Evolutionary conservation across 2,113 vertebrate genomes (phyloP).

Genomic region (Seriola quinqueradiata): DNA sequence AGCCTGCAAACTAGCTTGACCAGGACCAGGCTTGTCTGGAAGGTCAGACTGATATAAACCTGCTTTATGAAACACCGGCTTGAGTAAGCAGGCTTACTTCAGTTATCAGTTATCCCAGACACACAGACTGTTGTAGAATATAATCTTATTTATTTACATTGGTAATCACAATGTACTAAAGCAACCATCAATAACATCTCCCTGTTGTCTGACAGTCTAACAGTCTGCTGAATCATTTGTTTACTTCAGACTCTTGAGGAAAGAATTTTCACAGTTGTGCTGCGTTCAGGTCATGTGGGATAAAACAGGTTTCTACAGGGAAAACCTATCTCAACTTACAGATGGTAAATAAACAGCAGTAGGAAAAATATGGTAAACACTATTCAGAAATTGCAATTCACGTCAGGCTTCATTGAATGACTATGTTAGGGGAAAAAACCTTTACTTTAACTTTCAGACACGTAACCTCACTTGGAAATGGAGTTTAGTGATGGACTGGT

Average conservation of each 20-base stretch:
- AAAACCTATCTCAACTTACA: neutral
- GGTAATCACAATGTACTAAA: neutral
- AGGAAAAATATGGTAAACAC: neutral
- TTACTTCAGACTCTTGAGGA: slow-evolving; percentile 39
- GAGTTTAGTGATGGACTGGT: no score
- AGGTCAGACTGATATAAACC: neutral
- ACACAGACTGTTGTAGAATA: neutral
- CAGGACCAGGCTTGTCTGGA: neutral
- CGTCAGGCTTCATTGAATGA: neutral
- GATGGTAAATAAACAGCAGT: neutral
- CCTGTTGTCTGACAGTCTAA: slow-evolving; percentile 16
- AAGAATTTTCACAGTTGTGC: slow-evolving; percentile 35
- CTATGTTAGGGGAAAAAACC: neutral
- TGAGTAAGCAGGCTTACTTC: neutral
- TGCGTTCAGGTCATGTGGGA: slow-evolving; percentile 33
- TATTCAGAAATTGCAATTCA: neutral
- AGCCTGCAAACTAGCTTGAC: neutral
- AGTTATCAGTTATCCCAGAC: neutral
- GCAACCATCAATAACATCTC: slow-evolving; percentile 9
- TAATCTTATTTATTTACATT: neutral
- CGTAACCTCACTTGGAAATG: neutral
- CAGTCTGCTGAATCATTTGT: slow-evolving; percentile 56
- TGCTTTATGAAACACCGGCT: no score
- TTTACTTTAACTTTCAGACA: neutral
- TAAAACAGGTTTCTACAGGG: neutral